Conservation (phyloP, 2,888 invertebrate species). For the Caenorhabditis sinica region DNA sequence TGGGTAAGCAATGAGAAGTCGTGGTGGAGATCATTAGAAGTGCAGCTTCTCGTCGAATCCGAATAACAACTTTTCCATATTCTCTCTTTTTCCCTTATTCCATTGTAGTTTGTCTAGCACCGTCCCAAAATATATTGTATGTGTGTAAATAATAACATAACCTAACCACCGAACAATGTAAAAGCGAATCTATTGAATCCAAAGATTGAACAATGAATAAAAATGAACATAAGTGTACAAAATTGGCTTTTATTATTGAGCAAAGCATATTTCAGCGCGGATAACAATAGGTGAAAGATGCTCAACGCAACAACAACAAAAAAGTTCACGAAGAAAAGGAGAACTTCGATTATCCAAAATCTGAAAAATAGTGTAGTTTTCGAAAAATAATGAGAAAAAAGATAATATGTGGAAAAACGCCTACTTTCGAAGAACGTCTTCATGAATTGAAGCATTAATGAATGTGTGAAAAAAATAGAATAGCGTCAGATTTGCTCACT, state of each 20-base stretch:
- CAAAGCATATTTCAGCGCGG: not conserved
- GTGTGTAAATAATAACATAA: conserved; percentile 14
- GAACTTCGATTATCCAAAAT: not conserved
- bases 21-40: conserved; percentile 78
- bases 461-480: not conserved
- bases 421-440: not conserved
- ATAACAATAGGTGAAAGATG: not conserved
- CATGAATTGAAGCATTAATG: not conserved
- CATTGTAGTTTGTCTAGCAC: not conserved
- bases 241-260: not conserved
- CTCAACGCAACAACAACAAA: not conserved
- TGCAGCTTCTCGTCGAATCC: conserved; percentile 57
- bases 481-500: not conserved
- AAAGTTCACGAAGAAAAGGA: not conserved
- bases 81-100: not conserved
- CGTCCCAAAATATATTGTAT: not conserved
- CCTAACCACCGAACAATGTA: not conserved
- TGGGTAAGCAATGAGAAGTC: conserved; percentile 79
- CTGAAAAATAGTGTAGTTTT: not conserved
- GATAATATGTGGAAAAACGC: not conserved
- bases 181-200: conserved; percentile 3
- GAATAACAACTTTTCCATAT: not conserved
- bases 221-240: not conserved
- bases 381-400: not conserved
- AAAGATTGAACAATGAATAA: conserved; percentile 18